Base-by-base conservation (phyloP, 2,888 invertebrate genomes). In the Exocentrus adspersus region DNA sequence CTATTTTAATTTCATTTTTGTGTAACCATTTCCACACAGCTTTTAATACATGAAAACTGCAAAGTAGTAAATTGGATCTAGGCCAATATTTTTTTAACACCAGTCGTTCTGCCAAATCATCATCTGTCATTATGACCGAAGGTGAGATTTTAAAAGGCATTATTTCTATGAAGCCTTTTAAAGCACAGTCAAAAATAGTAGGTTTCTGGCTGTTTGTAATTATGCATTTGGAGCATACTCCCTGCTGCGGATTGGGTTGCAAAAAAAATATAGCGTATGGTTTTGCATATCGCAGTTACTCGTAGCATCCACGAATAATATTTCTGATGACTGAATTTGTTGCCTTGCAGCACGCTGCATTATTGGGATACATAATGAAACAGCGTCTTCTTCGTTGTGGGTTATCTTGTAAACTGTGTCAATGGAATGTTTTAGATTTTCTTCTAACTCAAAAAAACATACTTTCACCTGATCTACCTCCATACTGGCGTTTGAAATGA, bases 211-310 rank as follows among this genome's bases (percentile, higher is more conserved):
- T 41, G 42, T 7, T 65, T 20, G 45, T 48, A 10, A 59, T 16
- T 7, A 59, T 30, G 19, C 46, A 62, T 10, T 41, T 58, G 6
- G 6, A 53, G 64, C 21, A 60, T 28, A 9, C 64, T 53, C 14
- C 62, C 65, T 24, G 41, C 32, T 24, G 62, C 20, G 1, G 65
- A 58, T 28, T 65, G 65, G 1, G 54, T 65, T n/a, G 32, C 43
- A 54, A 62, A 65, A 45, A n/a, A 59, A 62, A 37, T 61, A 65
- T 32, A 60, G 14, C 19, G 61, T 61, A 16, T 65, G 65, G 53
- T 58, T 52, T 50, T 62, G 48, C 2, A 52, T 32, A 21, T 65
- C 65, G 12, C 62, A 61, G 14, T 65, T 57, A 6, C 65, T 42
- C 1, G 65, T 50, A 24, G 50, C 20, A 19, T 50, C 50, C 7